Percentiles rank a stretch among this genome's conserved stretches.
Conservation (phyloP, 2,888 invertebrate species). For the Drosophila antonietae region DNA sequence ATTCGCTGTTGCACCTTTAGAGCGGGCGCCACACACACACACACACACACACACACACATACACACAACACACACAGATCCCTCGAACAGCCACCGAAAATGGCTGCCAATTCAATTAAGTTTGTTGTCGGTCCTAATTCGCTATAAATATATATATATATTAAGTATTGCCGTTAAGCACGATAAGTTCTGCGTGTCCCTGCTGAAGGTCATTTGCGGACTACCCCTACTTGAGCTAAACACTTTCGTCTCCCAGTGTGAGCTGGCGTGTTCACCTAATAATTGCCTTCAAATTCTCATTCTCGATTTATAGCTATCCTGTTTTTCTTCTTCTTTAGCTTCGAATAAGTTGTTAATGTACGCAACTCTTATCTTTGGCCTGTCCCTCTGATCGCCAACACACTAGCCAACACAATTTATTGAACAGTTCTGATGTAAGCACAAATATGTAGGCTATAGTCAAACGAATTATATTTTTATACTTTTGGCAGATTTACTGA, state of each 20-base stretch:
- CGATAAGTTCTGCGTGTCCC: not conserved
- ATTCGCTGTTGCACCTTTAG: conserved; percentile 24
- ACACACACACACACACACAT: conserved; percentile 7
- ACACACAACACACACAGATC: conserved; percentile 11
- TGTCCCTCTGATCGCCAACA: not conserved
- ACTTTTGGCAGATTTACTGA: not conserved
- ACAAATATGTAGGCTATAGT: not conserved
- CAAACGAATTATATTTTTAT: not conserved
- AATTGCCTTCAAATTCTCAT: not conserved
- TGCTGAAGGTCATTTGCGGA: conserved; percentile 23
- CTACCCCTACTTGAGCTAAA: not conserved
- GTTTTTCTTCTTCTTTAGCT: not conserved
- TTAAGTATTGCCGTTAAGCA: not conserved
- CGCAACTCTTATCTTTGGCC: conserved; percentile 12
- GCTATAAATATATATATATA: not conserved
- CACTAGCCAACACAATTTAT: conserved; percentile 8
- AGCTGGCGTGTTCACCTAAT: conserved; percentile 29
- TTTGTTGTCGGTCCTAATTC: conserved; percentile 2
- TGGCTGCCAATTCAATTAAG: conserved; percentile 18
- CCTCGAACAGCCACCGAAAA: not conserved
- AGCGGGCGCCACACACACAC: conserved; percentile 16
- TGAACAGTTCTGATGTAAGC: not conserved
- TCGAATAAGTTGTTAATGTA: conserved; percentile 20
- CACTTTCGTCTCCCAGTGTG: conserved; percentile 4
- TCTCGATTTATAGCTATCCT: not conserved